Conservation (phyloP, 2,797 vertebrate species). For the Scleropages formosus region DNA sequence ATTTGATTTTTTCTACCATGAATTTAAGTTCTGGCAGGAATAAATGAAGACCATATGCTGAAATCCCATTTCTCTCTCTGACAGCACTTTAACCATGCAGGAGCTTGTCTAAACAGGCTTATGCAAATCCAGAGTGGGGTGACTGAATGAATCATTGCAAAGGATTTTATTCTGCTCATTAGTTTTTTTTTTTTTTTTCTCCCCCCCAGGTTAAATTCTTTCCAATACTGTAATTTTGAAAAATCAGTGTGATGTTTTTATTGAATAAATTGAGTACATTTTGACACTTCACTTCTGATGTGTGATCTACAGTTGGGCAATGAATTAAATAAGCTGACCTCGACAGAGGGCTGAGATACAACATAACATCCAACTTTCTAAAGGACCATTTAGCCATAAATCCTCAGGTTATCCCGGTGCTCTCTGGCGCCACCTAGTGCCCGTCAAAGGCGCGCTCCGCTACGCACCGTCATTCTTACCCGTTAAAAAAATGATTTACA, state of each 20-base stretch:
- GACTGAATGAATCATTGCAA: slow-evolving; percentile 45
- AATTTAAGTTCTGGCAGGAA: slow-evolving; percentile 52
- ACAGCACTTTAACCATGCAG: slow-evolving; percentile 52
- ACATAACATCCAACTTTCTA: slow-evolving; percentile 52
- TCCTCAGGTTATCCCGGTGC: slow-evolving; percentile 7
- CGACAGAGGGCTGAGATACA: neutral
- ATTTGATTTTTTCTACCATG: slow-evolving; percentile 46
- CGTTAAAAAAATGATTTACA: too few relatives aligned
- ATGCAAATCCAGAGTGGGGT: slow-evolving; percentile 47
- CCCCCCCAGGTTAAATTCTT: slow-evolving; percentile 5
- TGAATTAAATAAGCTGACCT: neutral
- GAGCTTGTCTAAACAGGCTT: slow-evolving; percentile 56
- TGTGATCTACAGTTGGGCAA: too few relatives aligned
- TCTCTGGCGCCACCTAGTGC: slow-evolving; percentile 39
- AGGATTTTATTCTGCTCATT: slow-evolving; percentile 29
- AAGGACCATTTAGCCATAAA: slow-evolving; percentile 25
- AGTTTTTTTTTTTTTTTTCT: too few relatives aligned
- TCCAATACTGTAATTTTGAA: neutral
- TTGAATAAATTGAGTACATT: neutral
- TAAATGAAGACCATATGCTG: slow-evolving; percentile 63
- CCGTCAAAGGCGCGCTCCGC: neutral
- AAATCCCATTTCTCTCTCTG: slow-evolving; percentile 58
- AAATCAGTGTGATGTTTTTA: neutral
- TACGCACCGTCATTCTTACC: neutral
- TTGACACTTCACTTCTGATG: neutral